A percentile compares a stretch with the other conserved stretches of the same genome.
These are phyloP conservation scores for Desoria tigrina DNA, from an alignment of 2,888 invertebrate species.

Conservation along the genomic window DNA sequence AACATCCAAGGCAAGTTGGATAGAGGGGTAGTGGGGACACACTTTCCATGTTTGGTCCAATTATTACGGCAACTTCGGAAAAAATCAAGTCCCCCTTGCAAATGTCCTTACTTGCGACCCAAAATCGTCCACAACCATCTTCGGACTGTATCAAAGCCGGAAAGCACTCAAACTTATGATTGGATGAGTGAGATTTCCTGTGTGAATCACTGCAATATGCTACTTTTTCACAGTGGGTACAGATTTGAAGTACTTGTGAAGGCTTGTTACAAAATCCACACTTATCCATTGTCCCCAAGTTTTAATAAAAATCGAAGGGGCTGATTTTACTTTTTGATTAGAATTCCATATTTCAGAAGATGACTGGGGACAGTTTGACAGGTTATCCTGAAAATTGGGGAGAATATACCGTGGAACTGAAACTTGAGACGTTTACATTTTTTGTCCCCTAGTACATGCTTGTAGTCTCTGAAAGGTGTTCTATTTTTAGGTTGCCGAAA, in stretches of 20 bases:
- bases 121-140: constrained; percentile 25
- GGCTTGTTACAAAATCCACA: not conserved
- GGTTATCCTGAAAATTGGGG: no score
- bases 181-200: constrained; percentile 21
- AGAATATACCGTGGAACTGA: no score
- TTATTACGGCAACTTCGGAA: constrained; percentile 20
- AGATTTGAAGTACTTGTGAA: constrained; percentile 1
- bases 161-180: constrained; percentile 32
- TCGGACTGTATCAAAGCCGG: constrained; percentile 28
- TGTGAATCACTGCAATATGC: constrained; percentile 29
- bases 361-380: no score
- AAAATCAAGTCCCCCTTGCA: constrained; percentile 30
- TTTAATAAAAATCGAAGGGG: not conserved
- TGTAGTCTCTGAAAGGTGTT: no score
- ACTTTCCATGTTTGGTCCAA: constrained; percentile 23
- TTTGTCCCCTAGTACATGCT: not conserved
- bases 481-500: constrained; percentile 6
- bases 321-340: not conserved
- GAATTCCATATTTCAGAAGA: no score
- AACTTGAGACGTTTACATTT: not conserved
- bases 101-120: constrained; percentile 33
- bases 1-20: constrained; percentile 41
- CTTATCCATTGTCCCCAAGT: not conserved
- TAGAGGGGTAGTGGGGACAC: constrained; percentile 14
- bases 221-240: constrained; percentile 28